Evolutionary conservation across 2,797 vertebrate genomes (phyloP), one percentile per base, ranked within the genome.

Genomic region (Lerista edwardsae): DNA sequence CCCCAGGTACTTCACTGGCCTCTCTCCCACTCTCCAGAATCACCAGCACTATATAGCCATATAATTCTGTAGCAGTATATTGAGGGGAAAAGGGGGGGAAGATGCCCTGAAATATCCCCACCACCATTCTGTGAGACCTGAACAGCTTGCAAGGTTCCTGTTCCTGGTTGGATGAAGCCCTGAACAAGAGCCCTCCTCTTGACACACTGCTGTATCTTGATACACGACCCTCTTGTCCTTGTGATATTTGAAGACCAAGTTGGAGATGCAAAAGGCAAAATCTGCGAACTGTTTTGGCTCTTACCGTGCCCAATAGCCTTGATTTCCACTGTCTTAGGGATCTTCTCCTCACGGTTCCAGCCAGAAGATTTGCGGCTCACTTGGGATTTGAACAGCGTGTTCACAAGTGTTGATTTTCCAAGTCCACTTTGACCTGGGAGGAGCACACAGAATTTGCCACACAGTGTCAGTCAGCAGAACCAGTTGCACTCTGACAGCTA

Each of bases 371-470:
- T 98, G 91, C 98, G 97, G 96, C 98, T 99, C 93, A 99, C 98
- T 94, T 99, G 98, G 84, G 98, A 99, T 95, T 99, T 99, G 95
- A 99, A 99, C 79, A 99, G 96, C 0, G 98, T 99, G 94, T 99
- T 99, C 72, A 99, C 95, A 91, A 99, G 78, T 0, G 98, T 99
- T 0, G 98, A 99, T 92, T 99, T 99, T 69, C 98, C 98, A 59
- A 99, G 95, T 31, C 98, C 98, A 0, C 98, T 99, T 94, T 98
- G 97, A 94, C 98, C 98, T 99, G 90, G 47, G 90, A 69, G 61
- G 88, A 89, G 72, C 6, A 44, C 5, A 1, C 86, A 80, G 82
- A 17, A 55, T 75, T 80, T 80, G n/a, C n/a, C 39, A 80, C 78
- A 90, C 2, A 0, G 65, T 51, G 61, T 55, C 62, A 89, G 62